A percentile compares a stretch with the other conserved stretches of the same genome.
phyloP scores from a whole-genome alignment of 2,113 vertebrate genomes.

The Dipodomys merriami region DNA sequence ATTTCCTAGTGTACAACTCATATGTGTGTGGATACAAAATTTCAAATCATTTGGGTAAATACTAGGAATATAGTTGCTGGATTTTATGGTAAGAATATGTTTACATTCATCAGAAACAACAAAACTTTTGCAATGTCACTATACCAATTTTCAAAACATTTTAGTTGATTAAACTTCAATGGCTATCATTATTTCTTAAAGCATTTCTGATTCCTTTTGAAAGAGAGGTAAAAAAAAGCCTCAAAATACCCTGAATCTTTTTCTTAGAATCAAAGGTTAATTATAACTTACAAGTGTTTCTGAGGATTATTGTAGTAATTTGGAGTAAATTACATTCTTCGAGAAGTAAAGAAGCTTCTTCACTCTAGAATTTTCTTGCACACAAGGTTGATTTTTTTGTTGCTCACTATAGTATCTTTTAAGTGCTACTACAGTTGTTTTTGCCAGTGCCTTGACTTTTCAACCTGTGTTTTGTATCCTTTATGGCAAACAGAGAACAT shows the following conservation, averaged over 20 bases:
- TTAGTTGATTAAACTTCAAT: not conserved
- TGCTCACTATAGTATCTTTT: not conserved
- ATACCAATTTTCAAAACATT: too few relatives aligned
- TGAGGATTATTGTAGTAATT: constrained; percentile 40
- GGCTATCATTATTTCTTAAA: constrained; percentile 11
- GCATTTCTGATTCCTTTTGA: not conserved
- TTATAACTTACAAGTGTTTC: not conserved
- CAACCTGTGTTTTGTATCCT: not conserved
- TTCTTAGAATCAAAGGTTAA: not conserved
- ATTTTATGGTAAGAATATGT: too few relatives aligned
- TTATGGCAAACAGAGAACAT: not conserved
- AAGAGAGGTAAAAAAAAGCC: not conserved
- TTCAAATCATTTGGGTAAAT: too few relatives aligned
- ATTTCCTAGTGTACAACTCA: too few relatives aligned
- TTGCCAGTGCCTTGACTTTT: not conserved
- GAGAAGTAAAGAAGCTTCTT: not conserved
- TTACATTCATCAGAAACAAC: too few relatives aligned
- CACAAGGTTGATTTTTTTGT: not conserved
- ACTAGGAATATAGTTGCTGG: too few relatives aligned
- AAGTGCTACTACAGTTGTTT: not conserved
- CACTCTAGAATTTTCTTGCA: constrained; percentile 45
- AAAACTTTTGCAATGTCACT: too few relatives aligned
- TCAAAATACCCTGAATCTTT: constrained; percentile 1
- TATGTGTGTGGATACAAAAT: too few relatives aligned
- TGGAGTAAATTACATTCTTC: not conserved